Evolutionary conservation across 2,888 invertebrate genomes (phyloP), one percentile per base, ranked within the genome.

Genomic region (Amitus sp.): DNA sequence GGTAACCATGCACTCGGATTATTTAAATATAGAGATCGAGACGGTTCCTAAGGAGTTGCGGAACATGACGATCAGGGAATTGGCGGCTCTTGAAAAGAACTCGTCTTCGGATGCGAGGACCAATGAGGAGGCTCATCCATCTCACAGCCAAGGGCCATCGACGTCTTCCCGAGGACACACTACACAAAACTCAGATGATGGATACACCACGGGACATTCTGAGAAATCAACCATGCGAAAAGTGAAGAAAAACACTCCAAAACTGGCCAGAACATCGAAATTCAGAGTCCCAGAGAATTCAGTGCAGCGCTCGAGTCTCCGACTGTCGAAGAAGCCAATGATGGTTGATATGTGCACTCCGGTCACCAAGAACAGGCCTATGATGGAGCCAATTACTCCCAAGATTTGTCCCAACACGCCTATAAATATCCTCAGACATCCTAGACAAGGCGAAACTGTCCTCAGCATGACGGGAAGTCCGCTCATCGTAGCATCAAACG

Each of bases 401-500:
- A 82, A 88, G 86, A 84, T 89, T 65, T 84, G 85, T 17, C 88
- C 88, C 0, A 86, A 89, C 54, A 86, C 87, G 0, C 86, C 89
- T 0, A 79, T 89, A 72, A 86, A 88, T 18, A 79, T 89, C 34
- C 78, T 90, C 15, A 83, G 90, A 19, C 83, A 86, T 66, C 88
- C 89, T 23, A 84, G 86, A 1, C 84, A 84, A 63, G 89, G 89
- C 0, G 90, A 90, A 82, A 86, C 88, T 84, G 89, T 88, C 6
- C 83, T 90, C 1, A 89, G 89, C 55, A 86, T 89, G 85, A 86
- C 87, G 3, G 90, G 90, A 5, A 90, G 89, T 50, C 90, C 90
- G 0, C 82, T 90, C 39, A 82, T 89, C 78, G 87, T 88, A 40
- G 85, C 87, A 0, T 77, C 78, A 1, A 71, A 82, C 9, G 66